Conservation (phyloP, 2,113 vertebrate genomes). For the Hippoglossus stenolepis region DNA sequence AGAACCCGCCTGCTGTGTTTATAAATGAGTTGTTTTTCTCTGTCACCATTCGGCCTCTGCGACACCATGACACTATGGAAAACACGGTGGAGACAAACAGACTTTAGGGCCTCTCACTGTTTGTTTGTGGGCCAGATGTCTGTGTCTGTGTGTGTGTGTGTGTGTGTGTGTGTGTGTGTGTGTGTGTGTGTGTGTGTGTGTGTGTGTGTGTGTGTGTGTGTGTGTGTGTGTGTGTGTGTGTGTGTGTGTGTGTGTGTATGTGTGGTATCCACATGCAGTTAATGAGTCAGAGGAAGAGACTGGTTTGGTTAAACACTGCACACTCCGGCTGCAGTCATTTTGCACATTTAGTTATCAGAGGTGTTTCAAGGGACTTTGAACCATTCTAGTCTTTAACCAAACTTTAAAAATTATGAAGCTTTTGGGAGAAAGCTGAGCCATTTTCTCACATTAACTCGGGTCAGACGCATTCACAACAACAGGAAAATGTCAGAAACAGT, state of each 20-base stretch:
- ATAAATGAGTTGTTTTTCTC: slow-evolving; percentile 22
- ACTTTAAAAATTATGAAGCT: too few relatives aligned
- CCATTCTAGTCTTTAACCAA: too few relatives aligned
- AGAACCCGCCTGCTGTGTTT: slow-evolving; percentile 38
- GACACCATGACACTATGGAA: slow-evolving; percentile 33
- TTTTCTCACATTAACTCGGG: too few relatives aligned
- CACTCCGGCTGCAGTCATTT: background rate
- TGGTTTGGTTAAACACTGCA: slow-evolving; percentile 1
- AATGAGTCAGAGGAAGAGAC: background rate
- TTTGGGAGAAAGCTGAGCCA: too few relatives aligned
- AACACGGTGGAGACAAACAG: slow-evolving; percentile 28
- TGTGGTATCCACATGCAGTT: background rate
- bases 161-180: slow-evolving; percentile 1
- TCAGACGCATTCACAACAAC: too few relatives aligned
- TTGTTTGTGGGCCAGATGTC: slow-evolving; percentile 59
- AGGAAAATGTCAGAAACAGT: too few relatives aligned
- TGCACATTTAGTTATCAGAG: background rate
- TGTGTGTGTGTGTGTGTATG: background rate
- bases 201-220: background rate
- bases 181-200: background rate
- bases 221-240: background rate
- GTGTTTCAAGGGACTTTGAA: too few relatives aligned
- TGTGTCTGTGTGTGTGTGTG: background rate
- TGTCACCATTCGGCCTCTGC: background rate
- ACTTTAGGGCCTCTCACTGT: background rate